Percentiles rank a stretch among this genome's conserved stretches.
phyloP scores from a whole-genome alignment of 2,113 vertebrate species.

The Podarcis muralis region DNA sequence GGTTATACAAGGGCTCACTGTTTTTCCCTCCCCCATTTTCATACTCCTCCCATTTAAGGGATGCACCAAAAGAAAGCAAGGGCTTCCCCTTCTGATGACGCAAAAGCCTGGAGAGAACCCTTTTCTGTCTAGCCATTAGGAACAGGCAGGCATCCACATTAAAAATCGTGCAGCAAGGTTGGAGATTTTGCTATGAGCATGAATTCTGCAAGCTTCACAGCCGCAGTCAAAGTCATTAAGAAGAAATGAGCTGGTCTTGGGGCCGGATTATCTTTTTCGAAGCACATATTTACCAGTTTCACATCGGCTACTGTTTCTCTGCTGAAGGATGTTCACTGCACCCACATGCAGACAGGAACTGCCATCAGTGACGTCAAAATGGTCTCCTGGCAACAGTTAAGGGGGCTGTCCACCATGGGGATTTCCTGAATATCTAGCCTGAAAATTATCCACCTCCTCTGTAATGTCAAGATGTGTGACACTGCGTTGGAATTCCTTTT shows the following conservation, averaged over 20 bases:
- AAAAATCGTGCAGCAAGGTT: neutral
- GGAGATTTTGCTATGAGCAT: rapidly evolving
- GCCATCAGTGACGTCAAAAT: conserved; percentile 77
- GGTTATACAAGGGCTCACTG: neutral
- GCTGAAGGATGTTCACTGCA: conserved; percentile 48
- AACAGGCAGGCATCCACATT: neutral
- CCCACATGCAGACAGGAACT: conserved; percentile 68
- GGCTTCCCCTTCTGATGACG: neutral
- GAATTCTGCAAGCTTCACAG: neutral
- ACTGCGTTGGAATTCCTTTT: conserved; percentile 37
- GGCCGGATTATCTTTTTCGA: neutral
- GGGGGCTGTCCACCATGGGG: conserved; percentile 80
- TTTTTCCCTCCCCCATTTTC: neutral
- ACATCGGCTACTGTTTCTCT: conserved; percentile 9
- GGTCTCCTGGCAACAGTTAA: conserved; percentile 81
- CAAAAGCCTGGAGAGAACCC: conserved; percentile 3
- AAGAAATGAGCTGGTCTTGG: neutral
- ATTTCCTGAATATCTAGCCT: conserved; percentile 82
- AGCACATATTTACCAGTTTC: conserved; percentile 29
- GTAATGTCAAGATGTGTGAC: conserved; percentile 58
- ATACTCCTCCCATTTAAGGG: conserved; percentile 12
- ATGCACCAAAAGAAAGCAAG: neutral
- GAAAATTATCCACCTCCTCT: conserved; percentile 71
- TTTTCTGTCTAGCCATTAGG: neutral
- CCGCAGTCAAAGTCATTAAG: neutral